phyloP scores from a whole-genome alignment of 2,113 vertebrate genomes.

The Elephas maximus region DNA sequence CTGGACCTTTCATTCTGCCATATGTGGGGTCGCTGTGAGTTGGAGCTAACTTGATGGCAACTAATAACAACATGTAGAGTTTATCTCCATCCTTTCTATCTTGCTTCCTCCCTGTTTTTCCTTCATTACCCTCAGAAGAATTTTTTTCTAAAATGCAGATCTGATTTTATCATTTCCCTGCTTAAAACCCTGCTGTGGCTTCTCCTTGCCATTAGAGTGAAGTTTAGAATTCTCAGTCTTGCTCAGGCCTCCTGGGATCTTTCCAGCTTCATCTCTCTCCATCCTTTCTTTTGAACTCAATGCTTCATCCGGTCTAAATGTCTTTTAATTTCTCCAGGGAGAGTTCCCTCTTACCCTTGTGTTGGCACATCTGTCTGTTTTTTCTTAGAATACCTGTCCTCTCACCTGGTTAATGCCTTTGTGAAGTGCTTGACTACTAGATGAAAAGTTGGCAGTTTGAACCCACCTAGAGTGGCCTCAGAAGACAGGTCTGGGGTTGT shows the following conservation, averaged over 20 bases:
- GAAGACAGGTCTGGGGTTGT: background rate
- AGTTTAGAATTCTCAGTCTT: background rate
- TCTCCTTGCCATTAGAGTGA: background rate
- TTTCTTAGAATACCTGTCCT: background rate
- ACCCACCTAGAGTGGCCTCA: too few species aligned
- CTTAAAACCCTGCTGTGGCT: background rate
- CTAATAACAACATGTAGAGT: background rate
- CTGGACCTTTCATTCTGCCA: background rate
- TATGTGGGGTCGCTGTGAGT: background rate
- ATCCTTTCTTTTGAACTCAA: background rate
- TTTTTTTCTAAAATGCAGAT: slow-evolving; percentile 17
- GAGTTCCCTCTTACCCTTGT: background rate
- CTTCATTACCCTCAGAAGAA: background rate
- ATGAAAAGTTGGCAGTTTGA: background rate
- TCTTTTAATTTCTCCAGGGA: background rate
- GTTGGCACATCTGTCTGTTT: background rate
- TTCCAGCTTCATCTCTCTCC: background rate
- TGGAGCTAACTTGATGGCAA: background rate
- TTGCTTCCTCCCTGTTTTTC: background rate
- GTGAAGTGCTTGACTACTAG: background rate
- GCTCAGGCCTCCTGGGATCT: background rate
- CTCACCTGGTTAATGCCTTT: background rate
- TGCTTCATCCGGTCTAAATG: background rate
- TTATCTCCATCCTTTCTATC: background rate
- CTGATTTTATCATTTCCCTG: background rate